Base-by-base conservation (phyloP, 2,113 vertebrate species). In the Pholis gunnellus region DNA sequence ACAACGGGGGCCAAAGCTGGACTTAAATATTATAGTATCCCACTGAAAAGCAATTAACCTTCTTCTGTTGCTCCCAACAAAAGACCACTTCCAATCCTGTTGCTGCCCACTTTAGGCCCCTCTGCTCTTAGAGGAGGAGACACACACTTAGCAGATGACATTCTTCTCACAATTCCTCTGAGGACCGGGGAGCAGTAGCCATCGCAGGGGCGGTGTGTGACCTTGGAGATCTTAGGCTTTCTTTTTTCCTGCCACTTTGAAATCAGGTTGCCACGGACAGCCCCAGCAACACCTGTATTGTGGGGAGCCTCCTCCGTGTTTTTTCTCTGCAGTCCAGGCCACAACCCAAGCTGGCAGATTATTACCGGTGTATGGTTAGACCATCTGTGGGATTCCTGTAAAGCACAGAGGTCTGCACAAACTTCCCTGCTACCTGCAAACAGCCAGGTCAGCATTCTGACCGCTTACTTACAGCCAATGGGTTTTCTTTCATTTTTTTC, bases 331-430 rank as follows among this genome's bases (percentile, higher is more conserved):
- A 56, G 36, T 52, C 66, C 72, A 78, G 81, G 87, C 78, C 75
- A 81, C 85, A 91, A 79, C 56, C 79, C 82, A 79, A 81, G 75
- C 85, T 93, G 89, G 92, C 84, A 89, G 87, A 92, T 90, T 91
- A 84, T 93, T 91, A 67, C 60, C 22, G 2, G 73, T 70, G 42
- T 60, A 70, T 75, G 69, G 81, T 81, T 70, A 80, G 78, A 93
- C 82, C 88, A 93, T 94, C 91, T 94, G 91, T 89, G 85, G 68
- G 52, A 61, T 79, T 83, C 70, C 82, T 48, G 74, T 76, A 86
- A 88, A 84, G 60, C 61, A 46, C 70, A 76, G 40, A 73, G 65
- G 59, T 57, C 78, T 83, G 67, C 69, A 76, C 56, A 34, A 64
- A 66, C 72, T 80, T 84, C 69, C 14, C 44, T n/a, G 48, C 78